These are phyloP conservation scores for Toxotes jaculatrix DNA, from an alignment of 2,113 vertebrate genomes.

Conservation along the genomic window DNA sequence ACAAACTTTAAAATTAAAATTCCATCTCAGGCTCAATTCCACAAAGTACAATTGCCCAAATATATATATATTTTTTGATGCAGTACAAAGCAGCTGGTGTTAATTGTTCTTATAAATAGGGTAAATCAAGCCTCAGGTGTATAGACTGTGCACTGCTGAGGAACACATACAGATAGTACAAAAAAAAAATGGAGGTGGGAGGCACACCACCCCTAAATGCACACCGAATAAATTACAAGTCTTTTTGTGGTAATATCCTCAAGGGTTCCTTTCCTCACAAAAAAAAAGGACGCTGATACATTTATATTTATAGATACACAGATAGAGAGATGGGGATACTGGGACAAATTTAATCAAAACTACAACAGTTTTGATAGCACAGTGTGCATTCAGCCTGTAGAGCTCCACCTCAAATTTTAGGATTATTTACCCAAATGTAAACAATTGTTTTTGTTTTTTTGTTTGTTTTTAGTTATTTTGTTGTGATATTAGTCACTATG, in stretches of 20 bases:
- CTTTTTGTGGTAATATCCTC: slow-evolving; percentile 22
- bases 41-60: neutral
- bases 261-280: slow-evolving; percentile 1
- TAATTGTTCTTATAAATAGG: slow-evolving; percentile 51
- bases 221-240: slow-evolving; percentile 26
- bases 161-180: slow-evolving; percentile 12
- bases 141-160: neutral
- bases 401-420: neutral
- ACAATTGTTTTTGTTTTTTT: neutral
- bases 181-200: neutral
- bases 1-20: neutral
- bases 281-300: neutral
- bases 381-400: neutral
- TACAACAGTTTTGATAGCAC: neutral
- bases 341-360: slow-evolving; percentile 23
- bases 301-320: slow-evolving; percentile 39
- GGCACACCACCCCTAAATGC: slow-evolving; percentile 10
- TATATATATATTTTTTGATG: neutral
- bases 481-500: neutral
- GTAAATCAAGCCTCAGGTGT: slow-evolving; percentile 37
- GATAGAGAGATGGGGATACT: neutral
- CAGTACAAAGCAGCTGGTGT: slow-evolving; percentile 17
- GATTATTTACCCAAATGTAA: neutral
- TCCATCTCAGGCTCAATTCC: neutral
- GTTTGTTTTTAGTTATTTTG: neutral